Base-by-base conservation (phyloP, 2,113 vertebrate genomes). In the Gorsachius goisagi region DNA sequence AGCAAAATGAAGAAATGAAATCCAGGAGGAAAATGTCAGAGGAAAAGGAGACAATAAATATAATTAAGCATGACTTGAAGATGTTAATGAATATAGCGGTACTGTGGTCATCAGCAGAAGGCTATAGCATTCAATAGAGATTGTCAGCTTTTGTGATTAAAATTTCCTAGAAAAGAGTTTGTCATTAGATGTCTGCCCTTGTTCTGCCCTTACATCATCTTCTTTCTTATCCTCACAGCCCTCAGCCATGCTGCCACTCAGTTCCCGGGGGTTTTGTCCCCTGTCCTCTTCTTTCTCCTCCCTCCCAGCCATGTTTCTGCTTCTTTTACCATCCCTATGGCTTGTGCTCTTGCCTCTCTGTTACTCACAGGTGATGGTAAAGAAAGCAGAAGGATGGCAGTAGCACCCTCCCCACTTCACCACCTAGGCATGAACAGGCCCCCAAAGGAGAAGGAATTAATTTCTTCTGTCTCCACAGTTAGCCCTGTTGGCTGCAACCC, bases 361-460 rank as follows among this genome's bases (percentile, higher is more conserved):
- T n/a, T 58, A 19, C 58, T 85, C 44, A 47, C 52, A 68, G 49
- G 45, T 73, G 39, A 15, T 11, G 14, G 3, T 59, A 32, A 80
- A 58, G 59, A 53, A 20, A 94, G 58, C 44, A 73, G 76, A 41
- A 87, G 24, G 68, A 24, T 0, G 1, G 21, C 59, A 50, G 3
- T 19, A 62, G 39, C 39, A 41, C 19, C 11, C 41, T 80, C 18
- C 33, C n/a, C 4, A 2, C 21, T 77, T 71, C 39, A 35, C 5
- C 23, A 49, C 0, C 44, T 73, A 53, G 0, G 0, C 45, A 44
- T 21, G 9, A 60, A 28, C 20, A 2, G 3, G 6, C 9, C 1
- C 1, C 59, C 27, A 45, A 30, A 60, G 33, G 15, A 53, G 24
- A 66, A 4, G 30, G 24, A 49, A 56, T 17, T 0, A 39, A 73